Base-by-base conservation (phyloP, 2,888 invertebrate genomes). In the Pachydiplax longipennis region DNA sequence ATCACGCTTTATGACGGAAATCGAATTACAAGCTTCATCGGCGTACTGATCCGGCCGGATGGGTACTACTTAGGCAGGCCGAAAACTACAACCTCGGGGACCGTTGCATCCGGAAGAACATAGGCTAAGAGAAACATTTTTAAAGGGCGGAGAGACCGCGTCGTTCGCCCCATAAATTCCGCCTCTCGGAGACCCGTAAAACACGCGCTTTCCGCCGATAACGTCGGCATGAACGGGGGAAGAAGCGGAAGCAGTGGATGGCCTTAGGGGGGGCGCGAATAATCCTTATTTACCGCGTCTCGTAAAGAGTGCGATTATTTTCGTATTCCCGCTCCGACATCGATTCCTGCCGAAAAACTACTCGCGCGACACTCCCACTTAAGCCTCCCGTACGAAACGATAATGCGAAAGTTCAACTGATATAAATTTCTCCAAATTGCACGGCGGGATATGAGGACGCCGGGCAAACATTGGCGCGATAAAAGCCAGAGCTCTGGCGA, bases 121-220 rank as follows among this genome's bases (percentile, higher is more conserved):
- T 1, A 10, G 37, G 3, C 37, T 37, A 53, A 53, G 5, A 53
- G 18, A 4, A 0, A 1, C 1, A 3, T 5, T 15, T 53, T 53
- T 18, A 18, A 44, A 44, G 44, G 6, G 44, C 44, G 22, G n/a
- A 12, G 65, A 22, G 65, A n/a, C 65, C 58, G 58, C 31, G 35
- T 22, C 53, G 58, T 5, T 35, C 58, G 58, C 35, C 31, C 31
- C 83, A 65, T 83, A 83, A 58, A 83, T 83, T 58, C 53, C 31
- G 53, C 53, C 83, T 53, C 58, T 83, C 37, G 87, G 87, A 61
- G 53, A 87, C 82, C 25, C 61, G 31, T 73, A 87, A 87, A 87
- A 61, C 31, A 87, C 37, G 40, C 58, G 61, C 58, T 61, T 87
- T 61, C 12, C 73, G 61, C 35, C 35, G 61, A 87, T 87, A 87